Base-by-base conservation (phyloP, 2,888 invertebrate genomes). In the Diabrotica balteata region DNA sequence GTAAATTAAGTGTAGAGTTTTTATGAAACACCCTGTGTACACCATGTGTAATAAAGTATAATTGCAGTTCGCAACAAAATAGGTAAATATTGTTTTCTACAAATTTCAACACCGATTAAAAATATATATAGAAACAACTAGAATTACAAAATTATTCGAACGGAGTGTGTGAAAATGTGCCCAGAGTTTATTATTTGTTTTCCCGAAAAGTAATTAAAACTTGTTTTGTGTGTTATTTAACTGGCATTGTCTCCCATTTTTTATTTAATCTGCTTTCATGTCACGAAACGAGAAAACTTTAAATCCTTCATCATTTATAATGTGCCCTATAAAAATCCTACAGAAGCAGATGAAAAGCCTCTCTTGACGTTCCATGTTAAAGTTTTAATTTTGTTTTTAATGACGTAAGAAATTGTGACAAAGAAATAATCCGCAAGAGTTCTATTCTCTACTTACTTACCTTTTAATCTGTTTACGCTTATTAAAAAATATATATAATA, bases 241-340 rank as follows among this genome's bases (percentile, higher is more conserved):
- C 72, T 73, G 72, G 67, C 72, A 72, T 72, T 73, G 72, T 74
- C 68, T 72, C 74, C 64, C 70, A 72, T 71, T 73, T 75, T 76
- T 75, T 61, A 70, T 75, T 75, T 74, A 74, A 74, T 75, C 75
- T 72, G 65, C 70, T 73, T 67, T 65, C 69, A 51, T 73, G 72
- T 73, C 71, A 66, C 63, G 72, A 71, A 72, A 74, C 71, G 73
- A 72, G 72, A 59, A 73, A 74, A 76, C 72, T 76, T 75, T 73
- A 73, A 75, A 76, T 75, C 76, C 76, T 73, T 69, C 69, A 71
- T 75, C 73, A 72, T 76, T 76, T 74, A 74, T 73, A 67, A 70
- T 55, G 66, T 66, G 66, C 66, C 63, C 63, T 49, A 67, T 69
- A 69, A 69, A 69, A 69, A 67, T 67, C 69, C 59, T 46, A 44